Evolutionary conservation across 2,797 vertebrate species (phyloP).

Genomic region (Gymnothorax reevesii): DNA sequence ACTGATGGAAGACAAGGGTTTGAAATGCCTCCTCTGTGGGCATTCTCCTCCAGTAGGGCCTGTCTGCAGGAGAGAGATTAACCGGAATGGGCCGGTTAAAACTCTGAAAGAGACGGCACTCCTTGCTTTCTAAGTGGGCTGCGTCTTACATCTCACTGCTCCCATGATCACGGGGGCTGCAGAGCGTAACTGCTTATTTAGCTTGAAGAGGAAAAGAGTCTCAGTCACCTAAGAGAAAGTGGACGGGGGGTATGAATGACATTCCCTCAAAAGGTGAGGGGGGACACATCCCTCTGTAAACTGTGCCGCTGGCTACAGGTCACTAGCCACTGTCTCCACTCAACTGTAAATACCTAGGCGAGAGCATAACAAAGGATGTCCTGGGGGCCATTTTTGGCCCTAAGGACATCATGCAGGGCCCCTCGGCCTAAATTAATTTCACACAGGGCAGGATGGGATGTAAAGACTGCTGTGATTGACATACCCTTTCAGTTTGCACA

Average conservation of each 20-base stretch:
- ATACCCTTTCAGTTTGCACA: not conserved
- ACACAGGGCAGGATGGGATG: conserved; percentile 2
- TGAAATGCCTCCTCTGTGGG: conserved; percentile 18
- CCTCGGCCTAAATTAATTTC: not conserved
- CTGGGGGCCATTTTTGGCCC: conserved; percentile 4
- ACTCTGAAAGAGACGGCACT: not conserved
- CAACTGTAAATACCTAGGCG: conserved; percentile 14
- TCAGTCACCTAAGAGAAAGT: not conserved
- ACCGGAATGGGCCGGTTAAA: conserved; percentile 11
- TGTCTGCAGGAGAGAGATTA: conserved; percentile 21
- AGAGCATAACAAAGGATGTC: not conserved
- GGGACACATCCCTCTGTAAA: not conserved
- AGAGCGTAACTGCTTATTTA: conserved; percentile 11
- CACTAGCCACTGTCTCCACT: conserved; percentile 17
- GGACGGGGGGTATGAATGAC: conserved; percentile 11
- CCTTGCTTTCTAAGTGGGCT: conserved; percentile 18
- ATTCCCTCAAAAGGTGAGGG: conserved; percentile 5
- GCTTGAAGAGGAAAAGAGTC: not conserved
- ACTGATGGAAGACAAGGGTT: conserved; percentile 15
- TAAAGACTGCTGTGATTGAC: not conserved
- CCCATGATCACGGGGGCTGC: not conserved
- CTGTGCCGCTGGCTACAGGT: not conserved
- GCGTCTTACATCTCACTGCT: conserved; percentile 15
- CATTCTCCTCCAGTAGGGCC: not conserved
- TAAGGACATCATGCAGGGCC: not conserved